Conservation (phyloP, 2,797 vertebrate genomes). For the Benthosema pterotum region DNA sequence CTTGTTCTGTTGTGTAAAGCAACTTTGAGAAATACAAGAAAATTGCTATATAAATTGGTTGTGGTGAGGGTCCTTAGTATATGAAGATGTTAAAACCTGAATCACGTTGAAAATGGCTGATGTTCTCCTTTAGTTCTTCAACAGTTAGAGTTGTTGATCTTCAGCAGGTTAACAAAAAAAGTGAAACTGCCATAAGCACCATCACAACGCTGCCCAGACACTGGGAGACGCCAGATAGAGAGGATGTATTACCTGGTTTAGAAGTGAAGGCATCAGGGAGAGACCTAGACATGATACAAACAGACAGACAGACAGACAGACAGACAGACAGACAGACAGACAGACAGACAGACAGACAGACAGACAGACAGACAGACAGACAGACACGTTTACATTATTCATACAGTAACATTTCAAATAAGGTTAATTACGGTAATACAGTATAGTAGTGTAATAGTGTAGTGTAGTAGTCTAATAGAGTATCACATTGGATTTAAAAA, state of each 20-base stretch:
- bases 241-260: neutral
- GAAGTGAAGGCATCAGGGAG: neutral
- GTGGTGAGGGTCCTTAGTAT: too few species aligned
- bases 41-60: neutral
- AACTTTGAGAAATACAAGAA: neutral
- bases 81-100: too few species aligned
- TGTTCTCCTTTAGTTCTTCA: neutral
- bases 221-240: constrained; percentile 12
- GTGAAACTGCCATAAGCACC: constrained; percentile 22
- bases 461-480: neutral
- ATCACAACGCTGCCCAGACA: constrained; percentile 28
- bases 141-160: neutral
- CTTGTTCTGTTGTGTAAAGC: neutral
- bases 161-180: constrained; percentile 30
- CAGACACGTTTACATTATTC: too few species aligned
- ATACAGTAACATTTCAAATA: neutral
- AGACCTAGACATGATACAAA: neutral
- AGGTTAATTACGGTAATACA: neutral
- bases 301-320: neutral
- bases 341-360: neutral
- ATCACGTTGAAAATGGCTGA: too few species aligned
- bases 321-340: neutral
- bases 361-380: neutral
- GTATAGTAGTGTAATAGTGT: neutral
- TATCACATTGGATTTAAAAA: neutral